Conservation (phyloP, 2,888 invertebrate genomes). For the Lycocerus yunnanus region DNA sequence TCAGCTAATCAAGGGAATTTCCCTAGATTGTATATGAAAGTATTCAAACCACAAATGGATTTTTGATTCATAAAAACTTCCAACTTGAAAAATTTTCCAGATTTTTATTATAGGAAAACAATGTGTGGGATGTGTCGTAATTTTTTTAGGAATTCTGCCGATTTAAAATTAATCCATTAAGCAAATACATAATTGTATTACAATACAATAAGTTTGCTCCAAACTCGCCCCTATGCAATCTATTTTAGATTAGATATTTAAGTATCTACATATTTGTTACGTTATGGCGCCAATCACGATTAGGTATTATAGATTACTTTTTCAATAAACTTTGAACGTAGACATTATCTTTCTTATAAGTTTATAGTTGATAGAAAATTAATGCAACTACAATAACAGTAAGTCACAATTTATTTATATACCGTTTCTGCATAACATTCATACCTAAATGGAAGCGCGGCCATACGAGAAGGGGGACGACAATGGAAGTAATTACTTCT, state of each 20-base stretch:
- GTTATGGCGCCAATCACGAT: background rate
- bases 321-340: background rate
- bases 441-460: too few species aligned
- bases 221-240: background rate
- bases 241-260: background rate
- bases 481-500: too few species aligned
- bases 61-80: too few species aligned
- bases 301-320: background rate
- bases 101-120: background rate
- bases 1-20: too few species aligned
- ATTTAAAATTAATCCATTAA: background rate
- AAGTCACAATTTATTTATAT: background rate
- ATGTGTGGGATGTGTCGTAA: background rate
- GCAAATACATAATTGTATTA: background rate
- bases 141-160: background rate
- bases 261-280: background rate
- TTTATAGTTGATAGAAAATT: background rate
- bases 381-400: background rate
- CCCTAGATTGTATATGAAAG: too few species aligned
- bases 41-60: too few species aligned
- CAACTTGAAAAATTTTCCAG: background rate
- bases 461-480: too few species aligned
- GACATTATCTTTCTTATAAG: background rate
- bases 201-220: background rate
- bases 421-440: too few species aligned